Percentiles rank a stretch among this genome's conserved stretches.
phyloP scores from a whole-genome alignment of 2,888 invertebrate genomes.

The Hanleya hanleyi region DNA sequence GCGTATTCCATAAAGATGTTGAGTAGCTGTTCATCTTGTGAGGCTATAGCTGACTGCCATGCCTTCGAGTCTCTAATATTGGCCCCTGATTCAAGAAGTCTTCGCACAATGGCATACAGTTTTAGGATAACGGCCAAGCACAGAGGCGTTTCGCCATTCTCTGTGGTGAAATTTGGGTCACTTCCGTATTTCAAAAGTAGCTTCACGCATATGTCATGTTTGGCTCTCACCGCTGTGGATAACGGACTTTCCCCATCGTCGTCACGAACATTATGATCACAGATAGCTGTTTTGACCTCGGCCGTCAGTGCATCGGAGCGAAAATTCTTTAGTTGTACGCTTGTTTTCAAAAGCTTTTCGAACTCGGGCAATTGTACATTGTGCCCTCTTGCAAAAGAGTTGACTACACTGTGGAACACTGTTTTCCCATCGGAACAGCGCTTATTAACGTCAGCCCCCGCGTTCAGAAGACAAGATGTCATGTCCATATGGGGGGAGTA shows the following conservation, averaged over 20 bases:
- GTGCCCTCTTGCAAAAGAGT: too few species aligned
- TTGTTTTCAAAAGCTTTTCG: too few species aligned
- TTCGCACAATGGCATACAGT: background rate
- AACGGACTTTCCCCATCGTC: background rate
- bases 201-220: background rate
- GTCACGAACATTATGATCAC: background rate
- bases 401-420: background rate
- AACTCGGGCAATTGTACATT: too few species aligned
- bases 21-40: background rate
- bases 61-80: background rate
- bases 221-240: background rate
- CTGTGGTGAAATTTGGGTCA: background rate
- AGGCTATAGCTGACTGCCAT: background rate
- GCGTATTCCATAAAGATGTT: background rate
- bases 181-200: background rate
- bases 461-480: too few species aligned
- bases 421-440: background rate
- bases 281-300: too few species aligned
- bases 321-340: too few species aligned
- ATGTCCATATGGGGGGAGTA: too few species aligned
- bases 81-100: background rate
- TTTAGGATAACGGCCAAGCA: background rate
- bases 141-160: background rate
- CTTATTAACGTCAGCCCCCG: background rate
- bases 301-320: too few species aligned